Base-by-base conservation (phyloP, 2,888 invertebrate species). In the Lamellibrachia satsuma region DNA sequence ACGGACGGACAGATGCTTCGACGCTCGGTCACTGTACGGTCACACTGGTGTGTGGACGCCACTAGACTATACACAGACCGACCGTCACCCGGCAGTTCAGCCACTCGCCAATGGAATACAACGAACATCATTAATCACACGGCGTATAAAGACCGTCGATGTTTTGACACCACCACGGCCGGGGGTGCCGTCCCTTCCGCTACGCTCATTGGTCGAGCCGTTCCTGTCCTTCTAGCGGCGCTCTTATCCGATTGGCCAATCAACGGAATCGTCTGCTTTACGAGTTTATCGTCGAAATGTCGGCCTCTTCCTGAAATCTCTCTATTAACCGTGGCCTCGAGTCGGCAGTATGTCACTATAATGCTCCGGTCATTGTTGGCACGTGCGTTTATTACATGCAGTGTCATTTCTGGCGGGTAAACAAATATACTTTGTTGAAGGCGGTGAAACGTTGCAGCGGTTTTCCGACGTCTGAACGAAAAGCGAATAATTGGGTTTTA, bases 351-450 rank as follows among this genome's bases (percentile, higher is more conserved):
- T 75, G 75, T 75, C 75, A 75, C 75, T 75, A 75, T 75, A 75
- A 75, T 75, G 75, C n/a, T 75, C 75, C 75, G 75, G 75, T 6
- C 75, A 75, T 6, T 22, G 75, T 75, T n/a, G 75, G n/a, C 75
- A 75, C 75, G 75, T 75, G 75, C 75, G 75, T 75, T 75, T 75
- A 75, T 75, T 75, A n/a, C 75, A 4, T 75, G 75, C 75, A 75
- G 75, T 15, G 75, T 75, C 75, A 22, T 75, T 75, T 75, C 75
- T 75, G n/a, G 75, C 75, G 22, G 22, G 75, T 75, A 75, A 75
- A 75, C 75, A 75, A 75, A 75, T 75, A 22, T 22, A 4, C 75
- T 6, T 75, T 75, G 75, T 75, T 75, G 75, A 75, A 75, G n/a
- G 6, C 75, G 22, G n/a, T 22, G 75, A 2, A 6, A 75, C 75